Base-by-base conservation (phyloP, 2,113 vertebrate genomes). In the Oreochromis spilurus region DNA sequence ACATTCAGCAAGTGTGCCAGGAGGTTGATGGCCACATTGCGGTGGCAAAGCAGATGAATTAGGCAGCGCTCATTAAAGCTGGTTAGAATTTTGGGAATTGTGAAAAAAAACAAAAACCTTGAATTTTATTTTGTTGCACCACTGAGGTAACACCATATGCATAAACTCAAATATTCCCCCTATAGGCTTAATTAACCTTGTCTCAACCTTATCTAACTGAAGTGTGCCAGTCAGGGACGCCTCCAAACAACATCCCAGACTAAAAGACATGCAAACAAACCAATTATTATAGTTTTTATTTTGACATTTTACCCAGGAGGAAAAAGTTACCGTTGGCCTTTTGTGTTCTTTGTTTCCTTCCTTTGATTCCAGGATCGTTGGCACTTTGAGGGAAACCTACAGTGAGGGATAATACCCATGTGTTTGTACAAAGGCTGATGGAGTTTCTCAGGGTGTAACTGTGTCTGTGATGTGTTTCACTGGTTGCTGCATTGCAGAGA, bases 401-500 rank as follows among this genome's bases (percentile, higher is more conserved):
- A 72, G 85, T 65, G 86, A 88, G 67, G 84, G 85, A 62, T 88
- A 82, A 92, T 45, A 53, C 83, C 54, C 52, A 17, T 85, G 85
- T 86, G 81, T 89, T 79, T 89, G 77, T 53, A 88, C 67, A 72
- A 48, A 89, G 86, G 86, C 91, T 82, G 83, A 77, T 88, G 72
- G 88, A 86, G 79, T 77, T 92, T 90, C 91, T 85, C 50, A 65
- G 86, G 87, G 88, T 90, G 87, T 86, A 88, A 83, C 82, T 81
- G 86, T 85, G 88, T 72, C 86, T 93, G 89, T 90, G 92, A 94
- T 91, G 87, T 90, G 85, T 94, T 90, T 87, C 85, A 86, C 89
- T 83, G 91, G 85, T 84, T 94, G 89, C 93, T 95, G 93, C 94
- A 94, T 92, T 94, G 94, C 94, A 94, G 94, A 85, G 91, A 94